Evolutionary conservation across 2,888 invertebrate species (phyloP).

Genomic region (Drosophila pegasa): DNA sequence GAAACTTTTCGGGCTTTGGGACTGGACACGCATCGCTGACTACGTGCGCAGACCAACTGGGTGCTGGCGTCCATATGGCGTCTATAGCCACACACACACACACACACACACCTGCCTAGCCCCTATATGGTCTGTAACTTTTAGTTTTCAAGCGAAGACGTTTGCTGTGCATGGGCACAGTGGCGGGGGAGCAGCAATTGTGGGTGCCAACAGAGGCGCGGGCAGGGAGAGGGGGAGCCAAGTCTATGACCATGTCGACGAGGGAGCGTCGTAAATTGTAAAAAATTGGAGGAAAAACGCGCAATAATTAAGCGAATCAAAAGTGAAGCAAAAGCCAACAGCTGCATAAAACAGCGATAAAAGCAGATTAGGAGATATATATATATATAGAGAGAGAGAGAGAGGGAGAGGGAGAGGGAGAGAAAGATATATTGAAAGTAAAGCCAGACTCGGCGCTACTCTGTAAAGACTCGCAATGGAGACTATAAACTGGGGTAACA

Average conservation of each 20-base stretch:
- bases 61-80: conserved; percentile 17
- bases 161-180: conserved; percentile 5
- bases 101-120: background rate
- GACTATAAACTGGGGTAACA: background rate
- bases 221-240: background rate
- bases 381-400: background rate
- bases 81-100: conserved; percentile 3
- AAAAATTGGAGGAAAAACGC: conserved; percentile 48
- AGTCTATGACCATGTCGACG: conserved; percentile 34
- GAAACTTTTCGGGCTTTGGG: conserved; percentile 57
- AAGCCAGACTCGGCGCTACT: background rate
- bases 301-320: conserved; percentile 70
- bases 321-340: conserved; percentile 26
- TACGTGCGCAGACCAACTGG: conserved; percentile 46
- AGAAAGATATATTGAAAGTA: background rate
- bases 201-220: background rate
- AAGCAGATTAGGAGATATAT: conserved; percentile 16
- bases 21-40: conserved; percentile 70
- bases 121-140: conserved; percentile 36
- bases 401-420: no score
- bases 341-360: conserved; percentile 19
- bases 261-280: conserved; percentile 51
- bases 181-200: background rate
- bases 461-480: background rate
- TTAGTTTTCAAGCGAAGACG: conserved; percentile 36